Evolutionary conservation across 1,140 invertebrate species (phyloP), one percentile per base, ranked within the genome.

Genomic region (Papilio machaon): DNA sequence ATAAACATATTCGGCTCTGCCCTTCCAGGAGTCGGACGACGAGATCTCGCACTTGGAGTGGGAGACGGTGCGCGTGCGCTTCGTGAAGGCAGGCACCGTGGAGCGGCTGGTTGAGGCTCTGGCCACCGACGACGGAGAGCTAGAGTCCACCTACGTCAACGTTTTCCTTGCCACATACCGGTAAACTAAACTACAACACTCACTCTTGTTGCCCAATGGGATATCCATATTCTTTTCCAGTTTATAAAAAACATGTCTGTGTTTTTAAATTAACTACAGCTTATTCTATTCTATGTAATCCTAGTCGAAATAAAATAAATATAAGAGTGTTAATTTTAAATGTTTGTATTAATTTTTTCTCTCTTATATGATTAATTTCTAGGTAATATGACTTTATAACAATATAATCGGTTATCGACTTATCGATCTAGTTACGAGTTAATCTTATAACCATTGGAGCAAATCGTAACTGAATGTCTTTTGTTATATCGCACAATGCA

Each of bases 81-180:
- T 99, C 84, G 96, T 99, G 58, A 99, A 99, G 95, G 98, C 98
- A 2, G 99, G 98, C n/a, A 99, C 98, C 0, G 96, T 99, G 79
- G 97, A 98, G 85, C 97, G 97, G 86, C 95, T 99, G 79, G 98
- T 99, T 23, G 99, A 99, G 94, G 97, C 98, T 83, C 94, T 99
- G 83, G 97, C 98, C 67, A 98, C 98, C 73, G 98, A 99, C 88
- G 98, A 99, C 88, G 98, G 98, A 47, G 98, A 99, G 94, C 95
- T 99, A 84, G 99, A 99, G 95, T 99, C 98, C 54, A 99, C 98
- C 10, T 99, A 99, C 94, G 98, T 99, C 91, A 99, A 99, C 92
- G 98, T 99, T 2, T 99, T 99, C 95, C 96, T 99, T 81, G 98
- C 98, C 70, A 99, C 98, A 0, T 99, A 99, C 91, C 95, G 98